Evolutionary conservation across 2,797 vertebrate genomes (phyloP), one percentile per base, ranked within the genome.

Genomic region (Phaenicophaeus curvirostris): DNA sequence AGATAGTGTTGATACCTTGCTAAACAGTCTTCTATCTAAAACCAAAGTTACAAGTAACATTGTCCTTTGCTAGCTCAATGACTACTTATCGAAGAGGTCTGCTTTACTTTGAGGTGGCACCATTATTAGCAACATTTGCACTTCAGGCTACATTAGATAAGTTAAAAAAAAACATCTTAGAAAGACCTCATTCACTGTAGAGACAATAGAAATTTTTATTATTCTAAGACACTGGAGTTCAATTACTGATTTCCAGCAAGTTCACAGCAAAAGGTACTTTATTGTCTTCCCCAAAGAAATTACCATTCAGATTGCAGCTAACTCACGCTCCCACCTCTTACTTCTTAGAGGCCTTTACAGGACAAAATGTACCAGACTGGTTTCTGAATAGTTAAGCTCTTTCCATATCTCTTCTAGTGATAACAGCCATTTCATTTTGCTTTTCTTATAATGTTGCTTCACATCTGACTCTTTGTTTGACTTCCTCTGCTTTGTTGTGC

Each of bases 391-490:
- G 87, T 59, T 87, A 87, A 89, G 54, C 17, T 90, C 20, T 48
- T 85, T 89, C 55, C 44, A 37, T 39, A 77, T 85, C 63, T 69
- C 14, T 14, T 59, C 55, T 44, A 85, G 44, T 50, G 72, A 83
- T 74, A 95, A 92, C 48, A 85, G 67, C 74, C 73, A 93, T 82
- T 89, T 44, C 42, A 78, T 88, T 95, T 88, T 85, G 65, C 58
- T 84, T 78, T 86, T 92, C 62, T 87, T 62, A 80, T 54, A 74
- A 91, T 6, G 30, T 79, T 87, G 67, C 65, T 95, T 78, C 85
- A 93, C 79, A 89, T 94, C 75, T 83, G 89, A 95, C 37, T 89
- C 68, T 92, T 77, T 87, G 35, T 96, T 77, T 94, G 73, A 95
- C 90, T 88, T 94, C 73, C 91, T 93, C 54, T 1, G 17, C 85